Evolutionary conservation across 2,113 vertebrate species (phyloP), one percentile per base, ranked within the genome.

Genomic region (Crotalus viridis): DNA sequence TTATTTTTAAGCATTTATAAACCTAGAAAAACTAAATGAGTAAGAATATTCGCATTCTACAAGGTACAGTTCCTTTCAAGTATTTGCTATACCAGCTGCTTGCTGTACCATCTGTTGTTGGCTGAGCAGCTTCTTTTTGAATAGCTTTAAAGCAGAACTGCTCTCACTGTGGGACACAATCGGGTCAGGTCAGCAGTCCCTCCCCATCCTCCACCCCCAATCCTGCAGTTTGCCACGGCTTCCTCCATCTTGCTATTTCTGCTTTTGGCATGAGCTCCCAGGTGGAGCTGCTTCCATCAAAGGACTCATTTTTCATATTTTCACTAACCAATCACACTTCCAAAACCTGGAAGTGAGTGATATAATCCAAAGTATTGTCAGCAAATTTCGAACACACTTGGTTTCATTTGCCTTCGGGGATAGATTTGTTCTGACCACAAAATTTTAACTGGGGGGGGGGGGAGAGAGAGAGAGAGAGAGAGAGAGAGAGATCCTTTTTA

Each of bases 71-170:
- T 96, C 95, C 88, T 95, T 94, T 95, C 93, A 95, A 93, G 95
- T 93, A 90, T 91, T 95, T 95, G 86, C 92, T 94, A 93, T 94
- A 93, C 96, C 97, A 97, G 97, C 97, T 97, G 97, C 97, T 96
- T 96, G 96, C 89, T 93, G 93, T 96, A 94, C 97, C 97, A 98
- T 98, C 98, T 98, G 98, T 97, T 97, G 96, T 93, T 92, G 95
- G 96, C 97, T 94, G 93, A 97, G 97, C 95, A 95, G 97, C 94
- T 97, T 97, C 96, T 96, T 96, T 89, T 96, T 97, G 95, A 97
- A 96, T 96, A 95, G 97, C 94, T 97, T 94, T 97, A 95, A 97
- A 97, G 97, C 97, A 96, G 93, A 97, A 96, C 96, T 95, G 94
- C 95, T 97, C 94, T 95, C 96, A 91, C 97, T 98, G 97, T 93